Evolutionary conservation across 2,113 vertebrate species (phyloP).

Genomic region (Nycticryphes semicollaris): DNA sequence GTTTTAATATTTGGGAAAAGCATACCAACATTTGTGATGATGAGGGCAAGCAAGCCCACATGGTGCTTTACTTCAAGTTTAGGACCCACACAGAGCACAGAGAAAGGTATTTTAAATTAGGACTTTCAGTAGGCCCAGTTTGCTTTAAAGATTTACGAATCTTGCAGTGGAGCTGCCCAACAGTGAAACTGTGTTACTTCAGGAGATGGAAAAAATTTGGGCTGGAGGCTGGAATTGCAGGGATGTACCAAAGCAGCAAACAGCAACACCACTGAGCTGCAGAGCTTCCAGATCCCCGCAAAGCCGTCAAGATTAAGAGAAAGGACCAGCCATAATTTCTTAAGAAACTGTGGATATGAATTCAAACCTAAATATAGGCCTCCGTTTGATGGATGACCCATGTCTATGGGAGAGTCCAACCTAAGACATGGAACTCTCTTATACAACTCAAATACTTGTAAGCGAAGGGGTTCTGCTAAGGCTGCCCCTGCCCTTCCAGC

Average conservation of each 20-base stretch:
- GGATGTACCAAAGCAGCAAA: neutral
- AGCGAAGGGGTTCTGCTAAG: neutral
- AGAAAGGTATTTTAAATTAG: neutral
- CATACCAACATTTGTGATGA: neutral
- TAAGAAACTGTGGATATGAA: neutral
- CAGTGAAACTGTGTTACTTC: neutral
- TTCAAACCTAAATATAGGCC: neutral
- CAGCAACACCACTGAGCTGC: neutral
- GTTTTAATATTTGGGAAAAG: neutral
- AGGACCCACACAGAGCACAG: neutral
- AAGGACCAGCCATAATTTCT: neutral
- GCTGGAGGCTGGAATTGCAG: neutral
- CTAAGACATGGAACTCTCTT: neutral
- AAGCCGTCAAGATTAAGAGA: neutral
- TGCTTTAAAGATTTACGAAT: neutral
- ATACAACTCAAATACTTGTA: neutral
- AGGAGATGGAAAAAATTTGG: neutral
- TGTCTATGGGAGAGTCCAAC: neutral
- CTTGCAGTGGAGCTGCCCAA: neutral
- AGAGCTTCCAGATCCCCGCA: neutral
- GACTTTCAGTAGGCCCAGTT: neutral
- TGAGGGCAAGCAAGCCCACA: neutral
- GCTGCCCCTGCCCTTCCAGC: neutral
- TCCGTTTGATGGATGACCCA: neutral
- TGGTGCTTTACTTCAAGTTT: neutral